Conservation (phyloP, 2,888 invertebrate species). For the Hemistola chrysoprasaria region DNA sequence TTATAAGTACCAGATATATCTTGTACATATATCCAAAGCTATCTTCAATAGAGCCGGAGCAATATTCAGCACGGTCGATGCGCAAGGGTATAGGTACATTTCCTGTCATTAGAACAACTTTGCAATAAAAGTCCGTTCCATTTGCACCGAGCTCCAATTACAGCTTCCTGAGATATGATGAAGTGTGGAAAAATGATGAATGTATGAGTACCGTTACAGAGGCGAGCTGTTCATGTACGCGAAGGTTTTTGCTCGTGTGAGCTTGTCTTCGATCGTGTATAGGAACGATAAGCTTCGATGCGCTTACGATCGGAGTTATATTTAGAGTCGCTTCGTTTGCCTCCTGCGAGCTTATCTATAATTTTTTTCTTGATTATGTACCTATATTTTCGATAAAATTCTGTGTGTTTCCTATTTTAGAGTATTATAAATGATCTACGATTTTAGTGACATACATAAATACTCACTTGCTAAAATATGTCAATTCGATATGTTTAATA, state of each 20-base stretch:
- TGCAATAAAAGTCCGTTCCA: slow-evolving; percentile 7
- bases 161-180: slow-evolving; percentile 26
- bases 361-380: too few relatives aligned
- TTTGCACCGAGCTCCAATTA: slow-evolving; percentile 9
- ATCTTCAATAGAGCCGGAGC: not conserved
- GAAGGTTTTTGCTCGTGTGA: slow-evolving; percentile 62
- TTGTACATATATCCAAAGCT: too few relatives aligned
- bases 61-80: slow-evolving; percentile 1
- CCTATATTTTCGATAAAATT: not conserved
- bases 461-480: too few relatives aligned
- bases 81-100: slow-evolving; percentile 3
- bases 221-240: slow-evolving; percentile 40
- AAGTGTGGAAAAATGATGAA: slow-evolving; percentile 53
- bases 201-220: slow-evolving; percentile 48
- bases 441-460: too few relatives aligned
- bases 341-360: slow-evolving; percentile 32
- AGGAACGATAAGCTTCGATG: slow-evolving; percentile 72
- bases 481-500: too few relatives aligned
- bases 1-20: too few relatives aligned
- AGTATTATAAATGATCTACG: too few relatives aligned
- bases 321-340: slow-evolving; percentile 66
- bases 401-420: too few relatives aligned
- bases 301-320: slow-evolving; percentile 62
- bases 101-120: slow-evolving; percentile 8
- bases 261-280: slow-evolving; percentile 64